Evolutionary conservation across 2,797 vertebrate species (phyloP).

Genomic region (Myotis pilosus): DNA sequence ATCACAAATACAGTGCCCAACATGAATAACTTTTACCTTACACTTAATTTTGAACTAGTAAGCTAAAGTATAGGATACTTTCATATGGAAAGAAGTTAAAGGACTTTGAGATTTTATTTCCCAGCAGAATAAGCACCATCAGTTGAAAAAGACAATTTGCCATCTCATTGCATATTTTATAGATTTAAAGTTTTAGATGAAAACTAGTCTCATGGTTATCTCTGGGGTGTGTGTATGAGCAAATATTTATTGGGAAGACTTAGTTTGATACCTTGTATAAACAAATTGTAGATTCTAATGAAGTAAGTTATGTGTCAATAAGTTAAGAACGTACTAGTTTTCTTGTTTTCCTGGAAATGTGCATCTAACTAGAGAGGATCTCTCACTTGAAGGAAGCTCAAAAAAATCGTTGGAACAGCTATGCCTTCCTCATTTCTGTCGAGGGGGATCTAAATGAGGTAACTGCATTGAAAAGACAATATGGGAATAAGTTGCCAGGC

Average conservation of each 20-base stretch:
- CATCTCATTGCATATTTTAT: not conserved
- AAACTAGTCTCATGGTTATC: not conserved
- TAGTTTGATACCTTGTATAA: not conserved
- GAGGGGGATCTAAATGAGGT: not conserved
- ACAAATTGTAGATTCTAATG: not conserved
- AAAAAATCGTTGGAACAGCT: not conserved
- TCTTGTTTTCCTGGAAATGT: not conserved
- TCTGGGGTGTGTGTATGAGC: not conserved
- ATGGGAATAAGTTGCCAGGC: not conserved
- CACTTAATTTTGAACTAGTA: not conserved
- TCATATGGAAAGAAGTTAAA: not conserved
- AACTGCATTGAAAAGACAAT: not conserved
- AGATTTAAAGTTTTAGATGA: not conserved
- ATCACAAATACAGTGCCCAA: not conserved
- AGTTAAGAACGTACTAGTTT: not conserved
- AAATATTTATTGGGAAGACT: not conserved
- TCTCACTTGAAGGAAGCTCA: not conserved
- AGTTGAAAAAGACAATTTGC: not conserved
- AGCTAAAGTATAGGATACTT: not conserved
- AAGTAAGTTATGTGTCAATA: not conserved
- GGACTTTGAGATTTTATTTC: not conserved
- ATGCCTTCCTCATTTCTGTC: not conserved
- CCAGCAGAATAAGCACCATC: not conserved
- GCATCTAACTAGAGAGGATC: not conserved
- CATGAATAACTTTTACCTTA: not conserved